Evolutionary conservation across 2,113 vertebrate genomes (phyloP), one percentile per base, ranked within the genome.

Genomic region (Corythornis cristatus): DNA sequence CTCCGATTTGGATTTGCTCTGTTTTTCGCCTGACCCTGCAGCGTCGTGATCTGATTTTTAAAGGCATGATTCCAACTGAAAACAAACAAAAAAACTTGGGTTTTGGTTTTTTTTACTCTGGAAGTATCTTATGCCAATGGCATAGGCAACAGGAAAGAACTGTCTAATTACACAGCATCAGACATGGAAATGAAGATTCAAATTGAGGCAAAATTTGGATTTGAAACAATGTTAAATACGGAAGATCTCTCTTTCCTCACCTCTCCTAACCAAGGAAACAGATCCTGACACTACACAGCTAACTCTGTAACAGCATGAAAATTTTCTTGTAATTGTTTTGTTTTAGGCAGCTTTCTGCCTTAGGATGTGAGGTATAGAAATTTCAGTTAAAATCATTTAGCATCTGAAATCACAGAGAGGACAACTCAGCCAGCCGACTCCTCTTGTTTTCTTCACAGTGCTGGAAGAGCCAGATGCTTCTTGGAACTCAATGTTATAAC

Each of bases 11-110:
- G 99, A 97, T 99, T 99, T 97, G 99, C 98, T 96, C 99, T 98
- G 96, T 99, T 99, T 98, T 99, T 99, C 85, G 99, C 99, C 96
- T 99, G 99, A 97, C 99, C 99, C 98, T 99, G 99, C 87, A 99
- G 98, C 43, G 99, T 99, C 37, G 99, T 99, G 97, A 99, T 99
- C 98, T 99, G 99, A 98, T 99, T 99, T 98, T 99, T 99, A 96
- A 99, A 99, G 92, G 99, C 99, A 95, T 99, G 99, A 97, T 99
- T 99, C 99, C 99, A 99, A 95, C 99, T 99, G 97, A 78, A 96
- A 97, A 95, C 78, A 96, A 91, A 93, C 45, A 46, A 48, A 48
- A 48, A 48, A 48, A 48, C 37, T 37, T 37, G 37, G 37, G 37
- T 37, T 37, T 37, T 4, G 20, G 4, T 9, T 48, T 48, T 48